These are phyloP conservation scores for Protaetia brevitarsis DNA, from an alignment of 1,140 invertebrate genomes.

Conservation along the genomic window DNA sequence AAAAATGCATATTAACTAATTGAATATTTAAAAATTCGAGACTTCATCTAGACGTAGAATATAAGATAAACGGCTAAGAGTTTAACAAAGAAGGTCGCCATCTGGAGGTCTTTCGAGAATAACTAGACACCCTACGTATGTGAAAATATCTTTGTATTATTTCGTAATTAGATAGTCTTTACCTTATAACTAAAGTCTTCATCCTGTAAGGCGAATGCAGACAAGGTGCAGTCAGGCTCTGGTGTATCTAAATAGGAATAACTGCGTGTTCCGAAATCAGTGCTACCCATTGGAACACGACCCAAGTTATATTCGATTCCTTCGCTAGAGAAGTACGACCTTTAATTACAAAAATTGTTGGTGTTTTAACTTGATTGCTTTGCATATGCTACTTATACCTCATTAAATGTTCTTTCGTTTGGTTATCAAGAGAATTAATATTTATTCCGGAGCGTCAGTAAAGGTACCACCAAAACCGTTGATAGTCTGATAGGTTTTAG, in stretches of 20 bases:
- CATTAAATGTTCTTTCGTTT: conserved; percentile 56
- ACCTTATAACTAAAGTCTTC: conserved; percentile 51
- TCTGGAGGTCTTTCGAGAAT: too few relatives aligned
- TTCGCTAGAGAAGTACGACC: conserved; percentile 53
- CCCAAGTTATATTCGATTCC: conserved; percentile 74
- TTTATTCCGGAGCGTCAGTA: conserved; percentile 79
- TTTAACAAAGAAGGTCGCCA: too few relatives aligned
- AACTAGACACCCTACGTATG: conserved; percentile 7
- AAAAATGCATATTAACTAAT: too few relatives aligned
- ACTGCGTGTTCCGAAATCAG: conserved; percentile 68
- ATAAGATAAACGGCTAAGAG: too few relatives aligned
- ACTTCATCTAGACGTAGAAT: too few relatives aligned
- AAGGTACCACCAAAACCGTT: conserved; percentile 51
- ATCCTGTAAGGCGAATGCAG: conserved; percentile 44
- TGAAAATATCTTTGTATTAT: background rate
- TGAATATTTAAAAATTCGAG: too few relatives aligned
- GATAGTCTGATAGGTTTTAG: conserved; percentile 31
- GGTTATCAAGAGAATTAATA: conserved; percentile 60
- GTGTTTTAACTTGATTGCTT: conserved; percentile 56
- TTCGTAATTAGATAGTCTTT: background rate
- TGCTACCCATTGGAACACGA: conserved; percentile 76
- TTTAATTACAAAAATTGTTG: conserved; percentile 38
- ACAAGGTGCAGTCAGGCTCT: conserved; percentile 39
- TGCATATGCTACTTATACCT: background rate
- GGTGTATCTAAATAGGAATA: conserved; percentile 58